phyloP scores from a whole-genome alignment of 1,140 invertebrate genomes.

The Polyergus mexicanus region DNA sequence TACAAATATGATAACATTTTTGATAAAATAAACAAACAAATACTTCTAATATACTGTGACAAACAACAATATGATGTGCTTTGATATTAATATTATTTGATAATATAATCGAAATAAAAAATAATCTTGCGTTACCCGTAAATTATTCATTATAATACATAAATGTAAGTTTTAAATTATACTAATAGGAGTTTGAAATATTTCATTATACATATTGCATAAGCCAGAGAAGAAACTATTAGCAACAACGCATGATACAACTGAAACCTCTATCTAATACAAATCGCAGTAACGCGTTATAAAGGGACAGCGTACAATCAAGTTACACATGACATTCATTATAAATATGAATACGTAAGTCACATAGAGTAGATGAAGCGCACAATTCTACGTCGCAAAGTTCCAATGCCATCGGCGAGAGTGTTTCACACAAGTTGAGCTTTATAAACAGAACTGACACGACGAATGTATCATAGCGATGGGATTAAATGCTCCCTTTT shows the following conservation, averaged over 20 bases:
- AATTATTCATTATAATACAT: not conserved
- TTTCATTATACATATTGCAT: slow-evolving; percentile 16
- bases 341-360: slow-evolving; percentile 54
- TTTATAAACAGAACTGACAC: slow-evolving; percentile 44
- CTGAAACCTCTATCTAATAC: slow-evolving; percentile 51
- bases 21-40: not conserved
- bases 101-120: slow-evolving; percentile 25
- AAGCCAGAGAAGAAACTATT: slow-evolving; percentile 39
- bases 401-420: slow-evolving; percentile 59
- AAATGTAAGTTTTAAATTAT: slow-evolving; percentile 15
- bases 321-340: slow-evolving; percentile 60
- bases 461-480: slow-evolving; percentile 46
- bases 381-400: slow-evolving; percentile 46
- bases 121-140: slow-evolving; percentile 1
- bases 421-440: slow-evolving; percentile 43
- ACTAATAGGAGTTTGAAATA: slow-evolving; percentile 25
- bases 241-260: not conserved
- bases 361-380: slow-evolving; percentile 45
- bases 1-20: not conserved
- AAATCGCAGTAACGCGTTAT: slow-evolving; percentile 36
- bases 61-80: not conserved
- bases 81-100: not conserved
- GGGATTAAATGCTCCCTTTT: slow-evolving; percentile 43
- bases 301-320: slow-evolving; percentile 47
- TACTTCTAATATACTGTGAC: not conserved